Evolutionary conservation across 2,888 invertebrate genomes (phyloP), one percentile per base, ranked within the genome.

Genomic region (Oasisia sp.): DNA sequence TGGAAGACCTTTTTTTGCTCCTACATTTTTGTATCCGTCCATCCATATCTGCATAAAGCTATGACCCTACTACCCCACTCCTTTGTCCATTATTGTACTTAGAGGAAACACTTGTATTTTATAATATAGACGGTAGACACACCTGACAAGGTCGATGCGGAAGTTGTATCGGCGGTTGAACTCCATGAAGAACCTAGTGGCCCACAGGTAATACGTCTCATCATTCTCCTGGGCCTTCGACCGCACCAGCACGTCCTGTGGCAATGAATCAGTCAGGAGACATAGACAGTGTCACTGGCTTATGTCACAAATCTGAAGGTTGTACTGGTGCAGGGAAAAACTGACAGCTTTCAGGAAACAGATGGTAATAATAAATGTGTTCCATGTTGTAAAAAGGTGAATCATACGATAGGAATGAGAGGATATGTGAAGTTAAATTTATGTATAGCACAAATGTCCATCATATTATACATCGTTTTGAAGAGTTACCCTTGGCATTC

Each of bases 111-210:
- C 38, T 38, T 38, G 38, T 38, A 38, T 38, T 56, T 56, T 11
- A 56, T 74, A 74, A 74, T 32, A 4, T 27, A 74, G 32, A 12
- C 32, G 32, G 91, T 32, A 9, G 14, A 32, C 96, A 97, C 97
- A 98, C 98, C 98, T 98, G 94, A 94, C 92, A 9, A 93, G 91
- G n/a, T 92, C 93, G 45, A 94, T 92, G n/a, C 91, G 38, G 92
- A 94, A 93, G 91, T 92, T 89, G 58, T 92, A 56, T 32, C 56
- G 50, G 19, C 99, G 97, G 97, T 99, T 99, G 96, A 99, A 99
- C 96, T 99, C 98, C 98, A 99, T 99, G 96, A 99, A 99, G 97
- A 99, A 99, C 95, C 98, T 97, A 94, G 99, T 97, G 11, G 98
- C 98, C 99, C 99, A 99, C 93, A 99, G 97, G 96, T 99, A 99